These are phyloP conservation scores for Heteromyza rotundicornis DNA, from an alignment of 2,888 invertebrate species.

Conservation along the genomic window DNA sequence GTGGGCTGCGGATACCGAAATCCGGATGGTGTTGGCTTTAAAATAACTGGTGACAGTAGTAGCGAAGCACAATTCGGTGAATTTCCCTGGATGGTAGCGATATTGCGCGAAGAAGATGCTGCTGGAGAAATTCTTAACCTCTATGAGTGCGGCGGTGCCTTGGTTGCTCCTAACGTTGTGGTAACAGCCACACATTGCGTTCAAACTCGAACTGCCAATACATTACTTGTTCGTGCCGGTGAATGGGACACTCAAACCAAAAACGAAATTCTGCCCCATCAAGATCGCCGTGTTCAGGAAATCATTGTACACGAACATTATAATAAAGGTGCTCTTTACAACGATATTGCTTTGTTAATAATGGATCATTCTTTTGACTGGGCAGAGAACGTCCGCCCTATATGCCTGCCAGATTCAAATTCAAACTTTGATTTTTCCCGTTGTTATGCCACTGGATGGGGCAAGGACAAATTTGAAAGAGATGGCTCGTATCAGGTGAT, in stretches of 20 bases:
- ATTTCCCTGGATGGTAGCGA: conserved; percentile 67
- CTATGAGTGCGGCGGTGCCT: conserved; percentile 65
- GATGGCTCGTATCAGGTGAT: conserved; percentile 69
- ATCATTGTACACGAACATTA: conserved; percentile 70
- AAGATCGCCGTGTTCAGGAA: conserved; percentile 70
- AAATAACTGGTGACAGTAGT: conserved; percentile 69
- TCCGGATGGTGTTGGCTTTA: conserved; percentile 74
- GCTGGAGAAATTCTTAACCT: conserved; percentile 33
- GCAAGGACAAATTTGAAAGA: conserved; percentile 52
- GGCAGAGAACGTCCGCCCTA: conserved; percentile 71
- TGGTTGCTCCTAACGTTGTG: conserved; percentile 66
- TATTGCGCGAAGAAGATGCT: conserved; percentile 49
- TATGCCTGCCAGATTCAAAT: conserved; percentile 69
- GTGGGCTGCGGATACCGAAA: conserved; percentile 75
- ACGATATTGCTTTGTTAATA: conserved; percentile 77
- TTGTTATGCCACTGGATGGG: conserved; percentile 60
- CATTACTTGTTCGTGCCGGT: conserved; percentile 70
- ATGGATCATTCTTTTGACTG: conserved; percentile 68
- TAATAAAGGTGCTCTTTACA: conserved; percentile 70
- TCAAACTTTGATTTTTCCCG: conserved; percentile 51
- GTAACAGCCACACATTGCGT: conserved; percentile 85
- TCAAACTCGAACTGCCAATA: conserved; percentile 35
- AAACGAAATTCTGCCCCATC: conserved; percentile 72
- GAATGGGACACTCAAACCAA: conserved; percentile 84
- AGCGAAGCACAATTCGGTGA: conserved; percentile 69